Evolutionary conservation across 2,113 vertebrate genomes (phyloP).

Genomic region (Dicerorhinus sumatrensis): DNA sequence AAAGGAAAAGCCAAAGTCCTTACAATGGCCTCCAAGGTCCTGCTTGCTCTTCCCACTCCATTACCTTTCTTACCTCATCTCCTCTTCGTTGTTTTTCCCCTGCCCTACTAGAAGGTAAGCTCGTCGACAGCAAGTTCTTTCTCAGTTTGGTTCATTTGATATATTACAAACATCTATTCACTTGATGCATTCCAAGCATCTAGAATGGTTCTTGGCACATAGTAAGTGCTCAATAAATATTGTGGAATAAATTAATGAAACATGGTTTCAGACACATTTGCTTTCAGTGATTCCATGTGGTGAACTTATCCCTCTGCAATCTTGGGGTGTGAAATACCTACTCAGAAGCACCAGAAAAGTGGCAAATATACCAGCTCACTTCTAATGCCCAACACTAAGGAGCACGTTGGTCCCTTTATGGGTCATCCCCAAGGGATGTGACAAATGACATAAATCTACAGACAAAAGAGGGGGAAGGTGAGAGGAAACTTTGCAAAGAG

Average conservation of each 20-base stretch:
- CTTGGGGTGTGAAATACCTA: background rate
- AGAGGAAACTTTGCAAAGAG: background rate
- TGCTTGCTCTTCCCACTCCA: background rate
- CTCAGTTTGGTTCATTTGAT: background rate
- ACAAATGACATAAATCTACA: background rate
- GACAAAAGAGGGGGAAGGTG: background rate
- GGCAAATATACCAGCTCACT: background rate
- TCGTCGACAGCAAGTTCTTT: background rate
- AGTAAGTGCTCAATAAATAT: background rate
- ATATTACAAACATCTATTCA: background rate
- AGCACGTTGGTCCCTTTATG: background rate
- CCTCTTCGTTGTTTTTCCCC: background rate
- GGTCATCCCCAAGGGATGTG: background rate
- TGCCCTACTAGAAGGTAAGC: background rate
- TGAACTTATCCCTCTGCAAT: background rate
- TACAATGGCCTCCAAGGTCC: background rate
- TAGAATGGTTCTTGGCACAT: background rate
- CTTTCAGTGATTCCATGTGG: background rate
- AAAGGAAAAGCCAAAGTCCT: background rate
- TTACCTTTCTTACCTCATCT: background rate
- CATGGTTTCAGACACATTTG: background rate
- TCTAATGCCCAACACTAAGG: background rate
- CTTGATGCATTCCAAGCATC: background rate
- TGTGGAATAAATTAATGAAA: conserved; percentile 6
- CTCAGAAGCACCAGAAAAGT: background rate